Evolutionary conservation across 2,113 vertebrate genomes (phyloP).

Genomic region (Podiceps cristatus): DNA sequence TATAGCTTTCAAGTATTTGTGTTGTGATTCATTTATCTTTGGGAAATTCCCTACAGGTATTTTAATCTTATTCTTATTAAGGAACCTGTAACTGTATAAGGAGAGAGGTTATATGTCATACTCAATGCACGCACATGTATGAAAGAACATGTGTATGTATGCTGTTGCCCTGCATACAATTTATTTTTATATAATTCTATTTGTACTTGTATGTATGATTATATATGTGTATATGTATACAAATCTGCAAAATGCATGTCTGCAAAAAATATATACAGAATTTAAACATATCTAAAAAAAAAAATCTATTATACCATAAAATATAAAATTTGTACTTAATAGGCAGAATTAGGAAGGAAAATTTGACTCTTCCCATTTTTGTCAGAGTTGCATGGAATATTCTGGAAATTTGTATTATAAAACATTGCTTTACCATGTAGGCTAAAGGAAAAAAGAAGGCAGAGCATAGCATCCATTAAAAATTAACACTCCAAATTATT

Average conservation of each 20-base stretch:
- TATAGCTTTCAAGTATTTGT: accelerated
- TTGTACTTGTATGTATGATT: not conserved
- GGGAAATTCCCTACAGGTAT: not conserved
- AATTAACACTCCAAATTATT: not conserved
- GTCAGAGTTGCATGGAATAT: not conserved
- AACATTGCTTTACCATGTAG: not conserved
- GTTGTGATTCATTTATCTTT: not conserved
- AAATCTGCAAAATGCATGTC: not conserved
- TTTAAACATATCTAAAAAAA: not conserved
- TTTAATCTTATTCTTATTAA: not conserved
- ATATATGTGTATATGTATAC: not conserved
- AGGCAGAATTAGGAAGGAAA: not conserved
- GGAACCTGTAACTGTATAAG: not conserved
- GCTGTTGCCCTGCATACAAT: not conserved
- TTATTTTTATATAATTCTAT: not conserved
- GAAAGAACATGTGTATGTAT: not conserved
- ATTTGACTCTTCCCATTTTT: not conserved
- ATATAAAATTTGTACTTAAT: not conserved
- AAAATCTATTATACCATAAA: not conserved
- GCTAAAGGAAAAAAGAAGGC: not conserved
- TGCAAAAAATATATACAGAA: not conserved
- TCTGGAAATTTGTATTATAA: not conserved
- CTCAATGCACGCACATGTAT: not conserved
- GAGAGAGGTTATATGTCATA: not conserved
- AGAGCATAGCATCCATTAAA: not conserved